Base-by-base conservation (phyloP, 2,888 invertebrate genomes). In the Drosophila formosana region DNA sequence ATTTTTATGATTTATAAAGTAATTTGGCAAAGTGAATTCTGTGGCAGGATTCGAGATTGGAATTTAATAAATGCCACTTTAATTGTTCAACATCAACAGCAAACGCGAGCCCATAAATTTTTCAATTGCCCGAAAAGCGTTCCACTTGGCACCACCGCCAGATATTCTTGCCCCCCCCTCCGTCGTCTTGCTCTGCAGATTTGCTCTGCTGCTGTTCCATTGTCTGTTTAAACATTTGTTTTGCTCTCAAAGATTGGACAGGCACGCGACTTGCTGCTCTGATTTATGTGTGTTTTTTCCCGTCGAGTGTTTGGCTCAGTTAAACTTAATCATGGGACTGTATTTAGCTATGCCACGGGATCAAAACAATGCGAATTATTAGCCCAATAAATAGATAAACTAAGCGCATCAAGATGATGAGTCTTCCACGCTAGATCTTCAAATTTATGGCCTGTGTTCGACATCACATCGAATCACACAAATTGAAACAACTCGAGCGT, bases 271-370 rank as follows among this genome's bases (percentile, higher is more conserved):
- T 71, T 69, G 73, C 63, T 71, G 43, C 56, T 39, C 60, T 86
- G 86, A 88, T 85, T 85, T 88, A 85, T 85, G 61, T 68, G 23
- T 83, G 71, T 72, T 86, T 80, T 80, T 78, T 61, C 55, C 60
- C 30, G n/a, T 37, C 50, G 63, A 43, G 34, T 50, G 43, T 70
- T 64, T 34, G 62, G 8, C 53, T 57, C 43, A 47, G 47, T 39
- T 57, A 56, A 56, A 55, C 39, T 49, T 55, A 32, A 37, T 34
- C 45, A 46, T 49, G 41, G 5, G 37, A 9, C 30, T 18, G 25
- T 39, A 26, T 56, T 41, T 25, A 11, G 30, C 32, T 39, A 26
- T 66, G 65, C 9, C 7, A 32, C 18, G 3, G 11, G 39, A 66
- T 77, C 50, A 58, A 68, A 84, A 49, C 71, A 56, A 47, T 34